Conservation (phyloP, 2,888 invertebrate genomes). For the Polyommatus icarus region DNA sequence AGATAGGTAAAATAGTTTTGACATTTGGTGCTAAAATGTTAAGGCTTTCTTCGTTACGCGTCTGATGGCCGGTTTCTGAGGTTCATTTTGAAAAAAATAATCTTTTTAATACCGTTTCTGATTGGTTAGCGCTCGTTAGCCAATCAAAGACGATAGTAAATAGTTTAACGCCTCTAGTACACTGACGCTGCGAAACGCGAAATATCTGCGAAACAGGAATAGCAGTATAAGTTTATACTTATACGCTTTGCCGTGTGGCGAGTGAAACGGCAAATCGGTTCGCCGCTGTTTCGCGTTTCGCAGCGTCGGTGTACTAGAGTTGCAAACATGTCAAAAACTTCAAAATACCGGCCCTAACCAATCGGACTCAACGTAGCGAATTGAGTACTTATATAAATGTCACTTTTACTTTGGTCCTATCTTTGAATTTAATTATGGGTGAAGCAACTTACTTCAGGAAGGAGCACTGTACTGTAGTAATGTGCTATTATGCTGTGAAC, state of each 20-base stretch:
- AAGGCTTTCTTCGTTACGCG: conserved; percentile 44
- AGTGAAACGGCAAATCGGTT: too few species aligned
- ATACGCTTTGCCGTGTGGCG: too few species aligned
- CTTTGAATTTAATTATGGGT: not conserved
- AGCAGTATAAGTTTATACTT: too few species aligned
- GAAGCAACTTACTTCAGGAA: too few species aligned
- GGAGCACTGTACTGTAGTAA: too few species aligned
- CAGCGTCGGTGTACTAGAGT: too few species aligned
- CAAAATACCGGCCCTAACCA: not conserved
- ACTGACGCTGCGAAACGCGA: too few species aligned
- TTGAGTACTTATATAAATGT: conserved; percentile 22
- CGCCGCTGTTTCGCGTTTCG: too few species aligned
- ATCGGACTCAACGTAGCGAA: not conserved
- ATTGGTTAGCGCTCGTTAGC: not conserved
- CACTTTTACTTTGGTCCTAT: not conserved
- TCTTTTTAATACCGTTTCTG: not conserved
- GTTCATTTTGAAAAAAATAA: not conserved
- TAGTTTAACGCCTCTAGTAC: too few species aligned
- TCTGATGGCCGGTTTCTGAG: not conserved
- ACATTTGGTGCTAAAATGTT: conserved; percentile 74
- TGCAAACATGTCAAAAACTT: not conserved
- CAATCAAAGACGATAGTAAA: not conserved
- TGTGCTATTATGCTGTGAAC: too few species aligned
- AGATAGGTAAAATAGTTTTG: conserved; percentile 66
- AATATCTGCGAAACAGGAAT: too few species aligned